phyloP scores from a whole-genome alignment of 1,140 invertebrate species.

The Calycopis cecrops region DNA sequence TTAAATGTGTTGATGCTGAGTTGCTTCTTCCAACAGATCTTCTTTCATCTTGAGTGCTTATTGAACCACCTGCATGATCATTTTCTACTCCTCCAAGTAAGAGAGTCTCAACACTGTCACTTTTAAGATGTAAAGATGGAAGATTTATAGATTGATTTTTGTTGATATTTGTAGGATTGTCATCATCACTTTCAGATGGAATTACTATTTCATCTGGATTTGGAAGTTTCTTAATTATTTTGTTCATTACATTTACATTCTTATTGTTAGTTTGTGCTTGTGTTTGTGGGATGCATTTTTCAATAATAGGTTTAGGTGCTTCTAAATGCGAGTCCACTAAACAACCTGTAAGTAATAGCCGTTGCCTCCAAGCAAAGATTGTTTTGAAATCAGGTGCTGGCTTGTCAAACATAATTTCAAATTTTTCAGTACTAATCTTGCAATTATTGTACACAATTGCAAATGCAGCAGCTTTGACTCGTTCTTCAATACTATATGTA shows the following conservation, averaged over 20 bases:
- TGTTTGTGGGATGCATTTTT: slow-evolving; percentile 19
- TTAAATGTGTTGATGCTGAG: slow-evolving; percentile 42
- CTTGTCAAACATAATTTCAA: slow-evolving; percentile 66
- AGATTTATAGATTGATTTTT: slow-evolving; percentile 16
- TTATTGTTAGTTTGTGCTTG: slow-evolving; percentile 19
- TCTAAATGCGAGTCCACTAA: slow-evolving; percentile 60
- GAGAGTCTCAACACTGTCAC: slow-evolving; percentile 52
- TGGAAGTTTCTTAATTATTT: slow-evolving; percentile 35
- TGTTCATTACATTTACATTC: slow-evolving; percentile 25
- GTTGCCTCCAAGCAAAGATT: slow-evolving; percentile 67
- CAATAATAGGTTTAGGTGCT: slow-evolving; percentile 21
- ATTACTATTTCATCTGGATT: slow-evolving; percentile 66
- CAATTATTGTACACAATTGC: slow-evolving; percentile 69
- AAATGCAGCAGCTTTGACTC: slow-evolving; percentile 60
- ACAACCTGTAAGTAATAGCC: slow-evolving; percentile 63
- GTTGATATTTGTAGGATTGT: slow-evolving; percentile 28
- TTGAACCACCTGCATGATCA: slow-evolving; percentile 31
- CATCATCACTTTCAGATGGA: slow-evolving; percentile 52
- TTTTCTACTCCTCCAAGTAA: slow-evolving; percentile 35
- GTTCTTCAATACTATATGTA: slow-evolving; percentile 64
- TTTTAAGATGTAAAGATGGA: slow-evolving; percentile 30
- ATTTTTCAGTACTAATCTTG: slow-evolving; percentile 57
- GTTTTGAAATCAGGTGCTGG: slow-evolving; percentile 71
- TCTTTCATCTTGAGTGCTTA: slow-evolving; percentile 41
- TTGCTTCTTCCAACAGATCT: slow-evolving; percentile 38